Evolutionary conservation across 2,888 invertebrate species (phyloP).

Genomic region (Sericinus montela): DNA sequence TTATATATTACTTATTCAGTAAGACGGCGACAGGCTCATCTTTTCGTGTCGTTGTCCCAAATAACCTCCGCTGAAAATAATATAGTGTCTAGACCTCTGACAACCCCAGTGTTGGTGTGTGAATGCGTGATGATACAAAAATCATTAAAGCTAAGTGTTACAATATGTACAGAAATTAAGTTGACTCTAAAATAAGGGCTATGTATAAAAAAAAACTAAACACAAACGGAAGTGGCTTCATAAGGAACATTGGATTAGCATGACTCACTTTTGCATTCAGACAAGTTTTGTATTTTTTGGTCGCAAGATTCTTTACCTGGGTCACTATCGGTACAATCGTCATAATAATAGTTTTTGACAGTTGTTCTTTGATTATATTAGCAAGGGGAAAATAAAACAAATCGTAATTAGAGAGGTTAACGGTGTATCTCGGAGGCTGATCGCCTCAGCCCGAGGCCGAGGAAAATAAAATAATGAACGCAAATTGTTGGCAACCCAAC

Average conservation of each 20-base stretch:
- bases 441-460: slow-evolving; percentile 43
- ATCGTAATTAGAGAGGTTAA: slow-evolving; percentile 52
- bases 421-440: slow-evolving; percentile 63
- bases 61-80: too few relatives aligned
- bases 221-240: background rate
- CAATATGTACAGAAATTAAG: too few relatives aligned
- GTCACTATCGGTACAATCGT: slow-evolving; percentile 2
- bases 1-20: too few relatives aligned
- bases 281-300: background rate
- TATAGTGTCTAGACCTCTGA: too few relatives aligned
- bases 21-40: too few relatives aligned
- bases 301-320: slow-evolving; percentile 20
- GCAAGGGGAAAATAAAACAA: slow-evolving; percentile 28
- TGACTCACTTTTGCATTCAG: background rate
- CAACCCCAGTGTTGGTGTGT: too few relatives aligned
- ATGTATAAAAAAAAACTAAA: background rate
- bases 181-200: too few relatives aligned
- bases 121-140: too few relatives aligned
- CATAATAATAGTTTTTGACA: slow-evolving; percentile 21
- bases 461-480: slow-evolving; percentile 37
- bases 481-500: slow-evolving; percentile 48
- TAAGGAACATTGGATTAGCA: background rate
- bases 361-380: slow-evolving; percentile 14
- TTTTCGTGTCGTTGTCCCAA: too few relatives aligned
- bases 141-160: too few relatives aligned